Conservation (phyloP, 2,888 invertebrate genomes). For the Hemistola chrysoprasaria region DNA sequence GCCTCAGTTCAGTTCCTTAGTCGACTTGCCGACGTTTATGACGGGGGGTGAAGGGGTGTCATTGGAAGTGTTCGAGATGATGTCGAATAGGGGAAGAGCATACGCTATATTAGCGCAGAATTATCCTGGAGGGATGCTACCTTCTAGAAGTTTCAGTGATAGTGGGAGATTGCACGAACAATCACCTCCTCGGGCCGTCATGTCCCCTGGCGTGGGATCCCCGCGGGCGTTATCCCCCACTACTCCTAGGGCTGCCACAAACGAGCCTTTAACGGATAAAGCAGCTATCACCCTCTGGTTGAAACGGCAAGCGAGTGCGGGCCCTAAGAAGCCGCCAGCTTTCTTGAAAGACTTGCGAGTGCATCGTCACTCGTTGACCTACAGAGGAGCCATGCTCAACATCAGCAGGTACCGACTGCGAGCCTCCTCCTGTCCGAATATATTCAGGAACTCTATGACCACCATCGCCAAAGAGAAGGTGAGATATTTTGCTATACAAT, state of each 20-base stretch:
- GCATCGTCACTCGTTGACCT: conserved; percentile 90
- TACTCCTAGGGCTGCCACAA: conserved; percentile 40
- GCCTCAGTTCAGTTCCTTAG: conserved; percentile 88
- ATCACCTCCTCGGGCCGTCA: conserved; percentile 57
- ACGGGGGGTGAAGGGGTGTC: conserved; percentile 90
- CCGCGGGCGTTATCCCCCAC: conserved; percentile 55
- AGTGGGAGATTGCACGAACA: conserved; percentile 69
- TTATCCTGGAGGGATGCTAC: conserved; percentile 87
- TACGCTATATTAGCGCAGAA: conserved; percentile 88
- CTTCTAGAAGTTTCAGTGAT: conserved; percentile 89
- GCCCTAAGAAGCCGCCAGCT: conserved; percentile 82
- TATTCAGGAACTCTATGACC: conserved; percentile 92
- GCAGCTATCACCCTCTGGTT: conserved; percentile 82
- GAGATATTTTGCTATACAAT: no score
- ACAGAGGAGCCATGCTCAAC: conserved; percentile 93
- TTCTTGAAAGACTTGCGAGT: conserved; percentile 88
- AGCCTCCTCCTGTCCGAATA: conserved; percentile 95
- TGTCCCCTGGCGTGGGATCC: conserved; percentile 51
- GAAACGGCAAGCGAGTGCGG: conserved; percentile 72
- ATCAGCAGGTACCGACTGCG: conserved; percentile 90
- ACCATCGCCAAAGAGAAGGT: conserved; percentile 91
- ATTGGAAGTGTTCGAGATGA: conserved; percentile 87
- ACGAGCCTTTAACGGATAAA: conserved; percentile 59
- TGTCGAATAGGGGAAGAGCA: conserved; percentile 86
- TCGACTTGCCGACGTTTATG: conserved; percentile 92